Evolutionary conservation across 2,113 vertebrate species (phyloP).

Genomic region (Crocuta crocuta): DNA sequence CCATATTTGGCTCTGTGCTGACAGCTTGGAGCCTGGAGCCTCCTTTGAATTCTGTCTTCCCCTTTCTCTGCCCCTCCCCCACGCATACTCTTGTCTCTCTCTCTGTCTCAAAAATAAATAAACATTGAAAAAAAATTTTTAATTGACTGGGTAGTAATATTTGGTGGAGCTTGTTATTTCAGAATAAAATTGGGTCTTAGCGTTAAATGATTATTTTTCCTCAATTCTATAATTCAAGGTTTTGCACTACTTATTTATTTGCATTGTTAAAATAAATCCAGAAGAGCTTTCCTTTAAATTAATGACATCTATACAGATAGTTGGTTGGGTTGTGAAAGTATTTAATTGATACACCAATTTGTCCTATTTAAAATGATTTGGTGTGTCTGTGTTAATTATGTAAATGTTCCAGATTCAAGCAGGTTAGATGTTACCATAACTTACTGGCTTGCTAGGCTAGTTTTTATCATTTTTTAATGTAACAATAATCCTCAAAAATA

Average conservation of each 20-base stretch:
- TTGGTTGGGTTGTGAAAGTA: constrained; percentile 54
- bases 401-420: constrained; percentile 88
- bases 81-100: too few relatives aligned
- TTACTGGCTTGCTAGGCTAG: constrained; percentile 83
- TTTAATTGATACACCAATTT: constrained; percentile 72
- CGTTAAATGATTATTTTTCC: constrained; percentile 55
- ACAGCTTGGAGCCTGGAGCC: not conserved
- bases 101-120: not conserved
- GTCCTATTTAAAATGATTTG: constrained; percentile 82
- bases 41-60: not conserved
- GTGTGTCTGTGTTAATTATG: constrained; percentile 82
- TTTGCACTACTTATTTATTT: constrained; percentile 58
- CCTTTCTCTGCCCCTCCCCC: not conserved
- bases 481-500: constrained; percentile 76
- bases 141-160: not conserved
- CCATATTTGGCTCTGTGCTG: not conserved
- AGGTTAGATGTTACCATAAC: constrained; percentile 88
- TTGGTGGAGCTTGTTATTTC: constrained; percentile 53
- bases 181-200: constrained; percentile 40
- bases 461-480: constrained; percentile 83
- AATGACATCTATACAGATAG: constrained; percentile 4
- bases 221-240: constrained; percentile 49
- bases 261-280: constrained; percentile 46
- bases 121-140: not conserved
- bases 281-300: constrained; percentile 67